These are phyloP conservation scores for Eonycteris spelaea DNA, from an alignment of 2,113 vertebrate genomes.

Conservation along the genomic window DNA sequence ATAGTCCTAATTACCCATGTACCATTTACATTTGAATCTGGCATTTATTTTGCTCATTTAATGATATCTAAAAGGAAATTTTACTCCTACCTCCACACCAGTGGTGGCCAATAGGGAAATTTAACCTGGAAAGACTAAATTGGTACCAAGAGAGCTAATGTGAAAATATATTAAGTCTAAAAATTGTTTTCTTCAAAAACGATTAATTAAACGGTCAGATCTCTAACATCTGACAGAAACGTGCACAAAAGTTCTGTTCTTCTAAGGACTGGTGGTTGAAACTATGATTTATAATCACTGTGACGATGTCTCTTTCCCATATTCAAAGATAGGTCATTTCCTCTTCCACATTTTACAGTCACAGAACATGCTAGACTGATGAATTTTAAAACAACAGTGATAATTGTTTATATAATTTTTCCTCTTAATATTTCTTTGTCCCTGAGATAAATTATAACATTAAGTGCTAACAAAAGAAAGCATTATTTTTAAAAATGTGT, in stretches of 20 bases:
- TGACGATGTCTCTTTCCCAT: constrained; percentile 19
- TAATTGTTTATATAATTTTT: not conserved
- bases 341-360: not conserved
- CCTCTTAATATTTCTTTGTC: not conserved
- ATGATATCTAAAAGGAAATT: not conserved
- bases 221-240: constrained; percentile 9
- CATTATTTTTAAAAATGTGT: not conserved
- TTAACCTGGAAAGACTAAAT: not conserved
- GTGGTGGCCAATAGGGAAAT: not conserved
- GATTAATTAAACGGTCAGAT: not conserved
- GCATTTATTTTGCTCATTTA: not conserved
- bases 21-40: not conserved
- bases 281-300: not conserved
- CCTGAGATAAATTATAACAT: not conserved
- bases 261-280: not conserved
- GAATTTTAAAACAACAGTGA: not conserved
- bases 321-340: not conserved
- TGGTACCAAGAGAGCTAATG: not conserved
- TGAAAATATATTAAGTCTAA: not conserved
- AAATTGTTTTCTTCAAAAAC: not conserved
- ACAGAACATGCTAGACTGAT: not conserved
- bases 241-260: not conserved
- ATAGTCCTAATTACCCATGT: not conserved
- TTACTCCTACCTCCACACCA: not conserved
- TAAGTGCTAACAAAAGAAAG: not conserved